Conservation (phyloP, 2,113 vertebrate species). For the Barnardius zonarius region DNA sequence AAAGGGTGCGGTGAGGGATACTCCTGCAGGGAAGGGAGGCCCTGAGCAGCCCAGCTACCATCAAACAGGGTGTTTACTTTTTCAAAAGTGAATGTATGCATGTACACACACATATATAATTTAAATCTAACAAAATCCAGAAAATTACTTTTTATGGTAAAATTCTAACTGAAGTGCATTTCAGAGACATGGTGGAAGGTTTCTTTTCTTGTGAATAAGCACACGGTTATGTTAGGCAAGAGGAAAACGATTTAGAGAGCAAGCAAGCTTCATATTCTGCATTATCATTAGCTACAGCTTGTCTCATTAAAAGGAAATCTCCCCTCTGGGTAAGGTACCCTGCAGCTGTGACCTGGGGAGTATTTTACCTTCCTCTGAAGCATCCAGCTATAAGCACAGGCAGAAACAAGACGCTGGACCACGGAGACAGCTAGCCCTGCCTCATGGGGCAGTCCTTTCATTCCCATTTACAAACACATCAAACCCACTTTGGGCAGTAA, state of each 20-base stretch:
- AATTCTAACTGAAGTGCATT: not conserved
- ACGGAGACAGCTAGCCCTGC: not conserved
- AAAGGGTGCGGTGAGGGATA: not conserved
- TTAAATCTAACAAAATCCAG: not conserved
- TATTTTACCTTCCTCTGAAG: conserved; percentile 64
- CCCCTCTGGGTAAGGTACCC: not conserved
- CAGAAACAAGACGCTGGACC: conserved; percentile 32
- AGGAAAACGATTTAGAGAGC: not conserved
- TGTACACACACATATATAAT: not conserved
- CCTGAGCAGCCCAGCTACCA: not conserved
- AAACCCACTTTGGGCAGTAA: not conserved
- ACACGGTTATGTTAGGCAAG: not conserved
- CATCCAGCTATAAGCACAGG: conserved; percentile 41
- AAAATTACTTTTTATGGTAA: not conserved
- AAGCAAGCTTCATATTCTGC: not conserved
- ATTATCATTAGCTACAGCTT: not conserved
- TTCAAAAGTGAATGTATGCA: not conserved
- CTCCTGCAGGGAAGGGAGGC: not conserved
- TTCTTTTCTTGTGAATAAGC: not conserved
- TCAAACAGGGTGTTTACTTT: not conserved
- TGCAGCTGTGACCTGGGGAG: not conserved
- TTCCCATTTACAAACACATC: not conserved
- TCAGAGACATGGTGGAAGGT: not conserved
- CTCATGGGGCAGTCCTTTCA: accelerated
- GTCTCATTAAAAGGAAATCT: not conserved